Percentiles rank a stretch among this genome's conserved stretches.
Conservation (phyloP, 2,113 vertebrate genomes). For the Phrynocephalus versicolor region DNA sequence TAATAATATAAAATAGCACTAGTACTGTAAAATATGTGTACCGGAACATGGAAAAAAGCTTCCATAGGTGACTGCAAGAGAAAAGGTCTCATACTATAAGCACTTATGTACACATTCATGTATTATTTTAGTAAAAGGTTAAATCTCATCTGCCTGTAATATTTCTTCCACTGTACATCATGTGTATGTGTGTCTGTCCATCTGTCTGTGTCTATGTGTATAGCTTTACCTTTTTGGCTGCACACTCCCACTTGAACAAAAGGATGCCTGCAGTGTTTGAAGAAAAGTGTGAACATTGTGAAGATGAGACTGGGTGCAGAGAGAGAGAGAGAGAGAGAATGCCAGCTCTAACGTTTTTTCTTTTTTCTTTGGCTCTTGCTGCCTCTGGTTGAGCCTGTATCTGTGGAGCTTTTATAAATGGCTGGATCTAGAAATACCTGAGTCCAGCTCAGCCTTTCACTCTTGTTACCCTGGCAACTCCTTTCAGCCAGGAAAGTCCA, state of each 20-base stretch:
- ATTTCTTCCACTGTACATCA: neutral
- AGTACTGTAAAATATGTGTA: neutral
- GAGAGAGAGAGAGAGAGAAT: neutral
- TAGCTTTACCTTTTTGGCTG: too few relatives aligned
- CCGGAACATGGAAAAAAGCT: neutral
- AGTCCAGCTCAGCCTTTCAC: neutral
- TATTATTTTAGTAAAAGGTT: neutral
- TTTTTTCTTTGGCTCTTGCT: neutral
- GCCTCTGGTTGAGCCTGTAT: neutral
- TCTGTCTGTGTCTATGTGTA: too few relatives aligned
- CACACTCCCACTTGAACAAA: neutral
- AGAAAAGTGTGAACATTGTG: neutral
- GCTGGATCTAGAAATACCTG: neutral
- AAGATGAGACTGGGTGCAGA: neutral
- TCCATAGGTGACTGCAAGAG: neutral
- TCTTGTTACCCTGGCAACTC: constrained; percentile 4
- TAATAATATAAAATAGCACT: neutral
- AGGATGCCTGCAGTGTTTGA: neutral
- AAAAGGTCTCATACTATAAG: neutral
- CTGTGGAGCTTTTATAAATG: neutral
- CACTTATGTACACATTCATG: neutral
- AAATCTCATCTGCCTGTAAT: neutral
- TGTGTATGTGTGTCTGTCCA: neutral
- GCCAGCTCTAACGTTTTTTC: neutral
- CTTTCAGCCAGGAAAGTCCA: neutral